Conservation (phyloP, 2,113 vertebrate species). For the Hyperoodon ampullatus region DNA sequence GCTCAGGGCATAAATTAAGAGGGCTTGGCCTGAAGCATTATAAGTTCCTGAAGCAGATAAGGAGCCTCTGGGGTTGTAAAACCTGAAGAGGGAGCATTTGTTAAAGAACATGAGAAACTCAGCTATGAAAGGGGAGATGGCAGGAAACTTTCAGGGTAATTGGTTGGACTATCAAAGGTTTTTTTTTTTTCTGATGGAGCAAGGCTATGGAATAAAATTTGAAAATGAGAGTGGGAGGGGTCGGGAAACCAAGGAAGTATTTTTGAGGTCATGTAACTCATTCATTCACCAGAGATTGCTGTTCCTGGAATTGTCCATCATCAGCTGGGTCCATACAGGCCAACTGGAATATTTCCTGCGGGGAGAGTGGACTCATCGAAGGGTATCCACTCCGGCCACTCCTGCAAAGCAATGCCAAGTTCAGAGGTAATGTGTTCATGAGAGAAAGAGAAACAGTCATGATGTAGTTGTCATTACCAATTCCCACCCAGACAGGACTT, state of each 20-base stretch:
- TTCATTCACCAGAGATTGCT: slow-evolving; percentile 93
- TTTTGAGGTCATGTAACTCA: background rate
- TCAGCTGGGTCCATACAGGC: slow-evolving; percentile 87
- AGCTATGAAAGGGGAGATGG: background rate
- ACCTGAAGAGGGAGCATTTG: slow-evolving; percentile 1
- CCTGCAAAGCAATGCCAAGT: slow-evolving; percentile 84
- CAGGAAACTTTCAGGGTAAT: background rate
- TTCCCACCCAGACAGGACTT: background rate
- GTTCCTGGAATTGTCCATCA: slow-evolving; percentile 89
- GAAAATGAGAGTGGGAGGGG: background rate
- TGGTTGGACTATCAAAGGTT: background rate
- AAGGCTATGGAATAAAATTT: background rate
- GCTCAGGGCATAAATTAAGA: background rate
- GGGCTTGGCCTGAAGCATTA: background rate
- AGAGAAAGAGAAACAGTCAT: background rate
- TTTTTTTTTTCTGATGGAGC: background rate
- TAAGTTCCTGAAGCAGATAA: background rate
- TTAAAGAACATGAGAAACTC: slow-evolving; percentile 4
- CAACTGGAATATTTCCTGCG: slow-evolving; percentile 95
- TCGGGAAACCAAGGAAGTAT: background rate
- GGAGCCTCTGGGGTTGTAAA: slow-evolving; percentile 8
- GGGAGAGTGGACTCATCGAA: slow-evolving; percentile 94
- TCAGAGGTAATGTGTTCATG: slow-evolving; percentile 46
- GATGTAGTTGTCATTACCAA: too few relatives aligned
- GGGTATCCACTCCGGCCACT: slow-evolving; percentile 91